Base-by-base conservation (phyloP, 2,888 invertebrate genomes). In the Archips crataeganus region DNA sequence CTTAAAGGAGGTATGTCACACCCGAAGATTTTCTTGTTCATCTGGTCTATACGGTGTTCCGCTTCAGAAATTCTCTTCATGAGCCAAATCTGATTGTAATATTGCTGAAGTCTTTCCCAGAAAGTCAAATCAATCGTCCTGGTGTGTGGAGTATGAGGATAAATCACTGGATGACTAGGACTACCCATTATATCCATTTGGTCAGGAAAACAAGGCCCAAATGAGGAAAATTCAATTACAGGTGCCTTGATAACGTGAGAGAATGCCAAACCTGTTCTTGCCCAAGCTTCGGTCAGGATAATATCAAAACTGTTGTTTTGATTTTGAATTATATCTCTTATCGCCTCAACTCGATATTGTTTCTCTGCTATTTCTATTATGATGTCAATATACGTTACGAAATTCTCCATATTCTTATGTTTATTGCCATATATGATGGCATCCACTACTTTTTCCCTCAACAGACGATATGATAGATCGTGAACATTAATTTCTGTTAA, bases 401-500 rank as follows among this genome's bases (percentile, higher is more conserved):
- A 2, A 36, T 36, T 36, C 4, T 4, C 36, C 2, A 36, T 2
- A 36, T 36, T 36, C 36, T 36, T 36, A 32, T 23, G 5, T n/a
- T 11, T 4, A 23, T 62, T 51, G 8, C 32, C 45, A 45, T 71
- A 39, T 39, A 6, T 15, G 6, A 65, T 15, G n/a, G 32, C 49
- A 15, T 34, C 49, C 1, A 66, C 10, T 0, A 6, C 9, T 34
- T 54, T 51, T n/a, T 36, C 36, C 4, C 70, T 63, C n/a, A n/a
- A 51, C n/a, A n/a, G 11, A 6, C 39, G 32, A 34, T 77, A 76
- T n/a, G 78, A 75, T 13, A 74, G 23, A 11, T 76, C 68, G 42
- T 76, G 61, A 0, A 82, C 11, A 15, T 82, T 75, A 23, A 87
- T 82, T 76, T 87, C 83, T 0, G 77, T 82, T n/a, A 82, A 79